These are phyloP conservation scores for Trematocara unimaculatum DNA, from an alignment of 2,113 vertebrate genomes.

Conservation along the genomic window DNA sequence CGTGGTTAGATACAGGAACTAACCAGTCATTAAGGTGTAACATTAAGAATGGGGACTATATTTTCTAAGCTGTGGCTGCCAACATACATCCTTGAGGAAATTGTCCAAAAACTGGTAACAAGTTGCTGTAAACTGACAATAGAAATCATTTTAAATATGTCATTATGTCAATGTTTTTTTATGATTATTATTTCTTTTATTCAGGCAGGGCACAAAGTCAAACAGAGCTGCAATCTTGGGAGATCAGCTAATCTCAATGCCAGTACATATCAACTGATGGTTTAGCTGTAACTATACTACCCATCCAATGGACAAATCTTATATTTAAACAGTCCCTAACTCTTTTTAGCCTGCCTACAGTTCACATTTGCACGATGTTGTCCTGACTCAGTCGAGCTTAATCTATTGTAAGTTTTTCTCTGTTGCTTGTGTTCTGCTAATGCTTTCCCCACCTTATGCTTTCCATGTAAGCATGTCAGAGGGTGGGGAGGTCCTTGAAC, in stretches of 20 bases:
- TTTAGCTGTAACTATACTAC: background rate
- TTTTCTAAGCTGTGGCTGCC: background rate
- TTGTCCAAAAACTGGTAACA: background rate
- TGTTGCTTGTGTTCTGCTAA: background rate
- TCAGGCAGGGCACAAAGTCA: background rate
- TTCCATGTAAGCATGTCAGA: background rate
- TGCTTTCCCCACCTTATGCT: background rate
- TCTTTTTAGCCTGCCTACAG: background rate
- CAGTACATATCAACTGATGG: background rate
- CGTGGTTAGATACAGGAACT: background rate
- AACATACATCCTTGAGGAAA: background rate
- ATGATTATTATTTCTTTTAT: background rate
- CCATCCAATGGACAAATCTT: background rate
- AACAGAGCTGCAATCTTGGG: background rate
- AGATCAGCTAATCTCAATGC: background rate
- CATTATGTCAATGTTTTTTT: background rate
- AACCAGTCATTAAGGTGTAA: background rate
- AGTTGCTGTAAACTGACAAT: background rate
- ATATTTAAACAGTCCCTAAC: background rate
- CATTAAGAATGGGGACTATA: background rate
- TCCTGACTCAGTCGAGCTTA: background rate
- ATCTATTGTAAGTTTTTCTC: background rate
- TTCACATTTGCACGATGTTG: accelerated
- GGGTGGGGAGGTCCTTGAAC: background rate
- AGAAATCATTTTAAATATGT: background rate